Conservation (phyloP, 2,797 vertebrate genomes). For the Alosa sapidissima region DNA sequence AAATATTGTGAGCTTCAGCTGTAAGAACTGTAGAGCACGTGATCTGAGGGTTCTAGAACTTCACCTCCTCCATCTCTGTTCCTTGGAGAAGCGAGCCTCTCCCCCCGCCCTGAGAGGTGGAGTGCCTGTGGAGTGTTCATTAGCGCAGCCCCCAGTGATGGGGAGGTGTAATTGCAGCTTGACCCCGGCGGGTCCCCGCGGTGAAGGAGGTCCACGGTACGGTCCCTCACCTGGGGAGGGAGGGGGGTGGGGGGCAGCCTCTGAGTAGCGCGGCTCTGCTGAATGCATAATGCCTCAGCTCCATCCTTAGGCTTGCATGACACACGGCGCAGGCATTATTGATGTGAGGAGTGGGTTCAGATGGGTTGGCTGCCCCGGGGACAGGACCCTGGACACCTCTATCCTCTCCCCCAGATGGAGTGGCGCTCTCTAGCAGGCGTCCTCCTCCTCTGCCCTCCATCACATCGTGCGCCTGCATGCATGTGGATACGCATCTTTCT, state of each 20-base stretch:
- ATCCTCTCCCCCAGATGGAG: not conserved
- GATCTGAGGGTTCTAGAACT: not conserved
- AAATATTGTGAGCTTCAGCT: conserved; percentile 24
- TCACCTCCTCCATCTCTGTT: conserved; percentile 31
- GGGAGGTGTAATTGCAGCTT: conserved; percentile 71
- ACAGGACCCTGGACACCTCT: not conserved
- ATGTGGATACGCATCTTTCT: not conserved
- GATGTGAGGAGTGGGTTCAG: conserved; percentile 1
- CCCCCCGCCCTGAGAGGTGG: not conserved
- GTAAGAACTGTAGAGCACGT: not conserved
- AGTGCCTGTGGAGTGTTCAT: conserved; percentile 26
- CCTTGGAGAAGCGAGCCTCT: conserved; percentile 2
- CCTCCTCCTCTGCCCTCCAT: not conserved
- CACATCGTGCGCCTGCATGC: not conserved
- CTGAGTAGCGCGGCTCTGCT: conserved; percentile 26
- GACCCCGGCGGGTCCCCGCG: conserved; percentile 53
- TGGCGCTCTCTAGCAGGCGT: not conserved
- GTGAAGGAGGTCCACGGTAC: not conserved
- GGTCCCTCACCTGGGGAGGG: conserved; percentile 24
- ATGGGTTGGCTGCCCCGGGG: not conserved
- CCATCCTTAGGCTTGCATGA: conserved; percentile 5
- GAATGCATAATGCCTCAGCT: conserved; percentile 36
- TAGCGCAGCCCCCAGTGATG: conserved; percentile 37
- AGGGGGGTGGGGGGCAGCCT: not conserved
- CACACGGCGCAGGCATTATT: not conserved